Evolutionary conservation across 2,888 invertebrate species (phyloP).

Genomic region (Chaetoderma sp.): DNA sequence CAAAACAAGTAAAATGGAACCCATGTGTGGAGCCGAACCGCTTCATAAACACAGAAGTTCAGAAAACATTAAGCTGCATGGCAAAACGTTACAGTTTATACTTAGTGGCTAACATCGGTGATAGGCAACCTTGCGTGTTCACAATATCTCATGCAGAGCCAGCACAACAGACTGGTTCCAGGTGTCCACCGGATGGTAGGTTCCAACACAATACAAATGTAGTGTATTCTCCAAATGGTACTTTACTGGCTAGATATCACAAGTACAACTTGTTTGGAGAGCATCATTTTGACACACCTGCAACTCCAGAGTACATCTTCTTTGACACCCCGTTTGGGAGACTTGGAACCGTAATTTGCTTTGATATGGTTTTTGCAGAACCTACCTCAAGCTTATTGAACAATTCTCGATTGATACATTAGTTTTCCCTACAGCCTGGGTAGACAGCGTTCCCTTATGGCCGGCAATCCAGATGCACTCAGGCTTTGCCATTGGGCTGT

Average conservation of each 20-base stretch:
- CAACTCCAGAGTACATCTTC: constrained; percentile 36
- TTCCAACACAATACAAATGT: constrained; percentile 81
- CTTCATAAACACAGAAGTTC: constrained; percentile 34
- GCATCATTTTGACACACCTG: constrained; percentile 68
- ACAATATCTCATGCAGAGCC: no score
- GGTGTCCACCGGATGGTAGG: constrained; percentile 49
- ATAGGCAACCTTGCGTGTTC: constrained; percentile 76
- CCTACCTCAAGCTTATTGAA: constrained; percentile 76
- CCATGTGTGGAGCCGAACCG: constrained; percentile 45
- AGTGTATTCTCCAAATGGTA: constrained; percentile 81
- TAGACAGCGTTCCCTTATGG: constrained; percentile 79
- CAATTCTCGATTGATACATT: constrained; percentile 75
- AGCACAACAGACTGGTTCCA: no score
- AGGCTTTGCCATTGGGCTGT: constrained; percentile 77
- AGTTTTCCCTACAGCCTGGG: constrained; percentile 83
- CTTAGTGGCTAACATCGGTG: constrained; percentile 79
- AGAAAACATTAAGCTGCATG: constrained; percentile 71
- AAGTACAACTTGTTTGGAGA: constrained; percentile 72
- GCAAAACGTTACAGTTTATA: constrained; percentile 76
- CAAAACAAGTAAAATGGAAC: constrained; percentile 71
- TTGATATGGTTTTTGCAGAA: constrained; percentile 82
- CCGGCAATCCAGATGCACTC: constrained; percentile 73
- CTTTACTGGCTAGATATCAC: constrained; percentile 77
- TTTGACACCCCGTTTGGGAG: constrained; percentile 59
- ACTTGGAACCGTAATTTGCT: constrained; percentile 82